phyloP scores from a whole-genome alignment of 2,888 invertebrate genomes.

The Pyralis farinalis region DNA sequence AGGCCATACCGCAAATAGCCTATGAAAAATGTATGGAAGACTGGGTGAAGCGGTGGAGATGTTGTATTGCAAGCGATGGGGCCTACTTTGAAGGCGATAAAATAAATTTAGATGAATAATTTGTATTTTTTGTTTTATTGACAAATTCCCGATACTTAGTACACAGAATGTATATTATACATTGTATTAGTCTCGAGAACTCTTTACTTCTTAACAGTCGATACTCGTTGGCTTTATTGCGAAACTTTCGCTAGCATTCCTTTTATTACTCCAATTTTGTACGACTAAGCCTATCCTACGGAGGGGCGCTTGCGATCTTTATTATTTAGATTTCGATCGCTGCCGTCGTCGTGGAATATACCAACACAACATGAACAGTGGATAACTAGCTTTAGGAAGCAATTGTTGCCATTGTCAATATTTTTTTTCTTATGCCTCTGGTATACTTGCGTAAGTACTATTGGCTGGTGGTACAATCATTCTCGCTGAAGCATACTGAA shows the following conservation, averaged over 20 bases:
- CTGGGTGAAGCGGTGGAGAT: too few relatives aligned
- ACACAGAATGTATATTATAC: too few relatives aligned
- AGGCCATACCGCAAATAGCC: too few relatives aligned
- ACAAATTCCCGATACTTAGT: too few relatives aligned
- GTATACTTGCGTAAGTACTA: too few relatives aligned
- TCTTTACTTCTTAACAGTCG: conserved; percentile 80
- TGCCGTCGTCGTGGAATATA: conserved; percentile 22
- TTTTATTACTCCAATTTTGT: conserved; percentile 81
- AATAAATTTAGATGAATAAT: too few relatives aligned
- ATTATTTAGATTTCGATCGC: conserved; percentile 77
- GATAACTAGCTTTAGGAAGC: background rate
- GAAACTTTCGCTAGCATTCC: conserved; percentile 78
- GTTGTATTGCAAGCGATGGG: too few relatives aligned
- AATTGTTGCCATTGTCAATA: background rate
- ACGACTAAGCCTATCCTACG: conserved; percentile 71
- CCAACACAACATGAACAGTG: conserved; percentile 5
- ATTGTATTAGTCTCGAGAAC: conserved; percentile 53
- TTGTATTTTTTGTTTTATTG: too few relatives aligned
- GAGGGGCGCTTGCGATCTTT: conserved; percentile 62
- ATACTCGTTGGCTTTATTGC: conserved; percentile 79
- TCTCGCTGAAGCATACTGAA: too few relatives aligned
- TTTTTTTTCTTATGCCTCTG: background rate
- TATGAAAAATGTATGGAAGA: too few relatives aligned
- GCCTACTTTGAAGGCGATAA: too few relatives aligned
- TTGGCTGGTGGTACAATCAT: too few relatives aligned